phyloP scores from a whole-genome alignment of 2,797 vertebrate genomes.

The Tragelaphus oryx region DNA sequence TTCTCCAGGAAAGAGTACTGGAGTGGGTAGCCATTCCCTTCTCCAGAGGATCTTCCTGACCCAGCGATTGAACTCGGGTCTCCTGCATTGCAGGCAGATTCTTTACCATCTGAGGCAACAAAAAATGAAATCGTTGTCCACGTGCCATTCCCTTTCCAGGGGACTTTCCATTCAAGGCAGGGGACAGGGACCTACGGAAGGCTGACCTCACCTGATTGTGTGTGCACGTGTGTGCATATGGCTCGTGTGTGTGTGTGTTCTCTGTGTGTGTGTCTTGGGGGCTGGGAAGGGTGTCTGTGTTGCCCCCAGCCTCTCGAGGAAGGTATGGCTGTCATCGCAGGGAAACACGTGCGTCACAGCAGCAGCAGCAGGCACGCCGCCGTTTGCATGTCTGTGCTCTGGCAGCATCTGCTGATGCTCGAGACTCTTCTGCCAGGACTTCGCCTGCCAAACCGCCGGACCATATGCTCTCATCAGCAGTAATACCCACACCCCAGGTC shows the following conservation, averaged over 20 bases:
- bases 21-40: background rate
- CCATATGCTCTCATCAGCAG: conserved; percentile 62
- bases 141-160: background rate
- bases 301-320: conserved; percentile 50
- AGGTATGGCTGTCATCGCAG: conserved; percentile 72
- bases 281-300: background rate
- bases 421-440: conserved; percentile 68
- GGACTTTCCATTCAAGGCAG: background rate
- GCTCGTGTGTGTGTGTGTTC: background rate
- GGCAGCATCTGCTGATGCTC: conserved; percentile 72
- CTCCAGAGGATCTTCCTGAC: background rate
- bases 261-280: background rate
- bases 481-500: conserved; percentile 4
- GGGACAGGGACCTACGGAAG: background rate
- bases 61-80: background rate
- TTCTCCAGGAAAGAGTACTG: background rate
- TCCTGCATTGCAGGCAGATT: background rate
- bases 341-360: conserved; percentile 67
- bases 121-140: background rate
- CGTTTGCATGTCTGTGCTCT: conserved; percentile 68
- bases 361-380: conserved; percentile 38
- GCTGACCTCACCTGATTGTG: background rate
- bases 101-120: background rate
- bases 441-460: conserved; percentile 61
- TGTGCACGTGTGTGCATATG: background rate